These are phyloP conservation scores for Tiliacea citrago DNA, from an alignment of 2,888 invertebrate species.

Conservation along the genomic window DNA sequence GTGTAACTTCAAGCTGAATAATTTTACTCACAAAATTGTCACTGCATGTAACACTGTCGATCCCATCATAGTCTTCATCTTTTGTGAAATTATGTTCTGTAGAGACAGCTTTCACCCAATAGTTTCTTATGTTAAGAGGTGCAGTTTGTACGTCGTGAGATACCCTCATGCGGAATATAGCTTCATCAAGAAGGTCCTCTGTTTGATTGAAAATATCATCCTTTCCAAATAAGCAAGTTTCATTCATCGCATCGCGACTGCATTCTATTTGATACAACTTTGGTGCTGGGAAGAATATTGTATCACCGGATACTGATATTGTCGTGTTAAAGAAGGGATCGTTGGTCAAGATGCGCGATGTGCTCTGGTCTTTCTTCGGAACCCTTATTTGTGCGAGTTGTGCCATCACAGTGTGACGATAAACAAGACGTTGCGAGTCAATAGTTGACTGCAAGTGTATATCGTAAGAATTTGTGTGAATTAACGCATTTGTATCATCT, in stretches of 20 bases:
- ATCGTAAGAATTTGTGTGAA: conserved; percentile 89
- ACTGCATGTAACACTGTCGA: conserved; percentile 78
- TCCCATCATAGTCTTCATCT: conserved; percentile 76
- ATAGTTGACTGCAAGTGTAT: conserved; percentile 86
- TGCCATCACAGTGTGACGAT: conserved; percentile 84
- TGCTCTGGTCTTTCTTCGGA: conserved; percentile 88
- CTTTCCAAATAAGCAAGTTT: conserved; percentile 82
- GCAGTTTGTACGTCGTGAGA: conserved; percentile 77
- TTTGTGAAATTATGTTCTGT: conserved; percentile 71
- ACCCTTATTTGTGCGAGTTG: conserved; percentile 72
- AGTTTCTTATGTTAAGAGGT: conserved; percentile 76
- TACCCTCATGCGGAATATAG: conserved; percentile 77
- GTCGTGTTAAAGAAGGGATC: conserved; percentile 90
- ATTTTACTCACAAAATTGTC: conserved; percentile 76
- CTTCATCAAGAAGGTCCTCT: conserved; percentile 71
- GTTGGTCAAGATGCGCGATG: conserved; percentile 89
- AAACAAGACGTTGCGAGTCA: conserved; percentile 81
- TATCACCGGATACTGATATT: conserved; percentile 88
- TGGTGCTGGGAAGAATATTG: conserved; percentile 92
- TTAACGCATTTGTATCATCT: conserved; percentile 85
- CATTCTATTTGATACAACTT: conserved; percentile 87
- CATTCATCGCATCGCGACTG: conserved; percentile 79
- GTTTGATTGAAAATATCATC: conserved; percentile 78
- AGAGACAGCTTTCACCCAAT: conserved; percentile 81
- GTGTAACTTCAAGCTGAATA: neutral